Evolutionary conservation across 2,113 vertebrate genomes (phyloP).

Genomic region (Formicarius rufipectus): DNA sequence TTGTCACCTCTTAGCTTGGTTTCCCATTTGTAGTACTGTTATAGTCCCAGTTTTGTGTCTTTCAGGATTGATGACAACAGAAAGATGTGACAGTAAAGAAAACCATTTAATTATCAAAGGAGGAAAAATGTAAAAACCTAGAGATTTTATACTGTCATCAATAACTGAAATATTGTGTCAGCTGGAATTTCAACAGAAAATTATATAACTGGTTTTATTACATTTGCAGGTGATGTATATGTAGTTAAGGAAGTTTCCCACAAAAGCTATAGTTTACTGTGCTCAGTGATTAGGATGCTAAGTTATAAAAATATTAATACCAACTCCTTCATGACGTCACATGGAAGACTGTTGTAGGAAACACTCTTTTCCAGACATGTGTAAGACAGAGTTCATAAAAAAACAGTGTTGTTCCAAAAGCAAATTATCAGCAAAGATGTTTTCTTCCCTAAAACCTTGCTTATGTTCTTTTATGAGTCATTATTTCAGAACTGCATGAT

Average conservation of each 20-base stretch:
- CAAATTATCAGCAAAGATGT: not conserved
- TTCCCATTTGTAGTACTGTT: not conserved
- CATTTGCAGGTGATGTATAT: not conserved
- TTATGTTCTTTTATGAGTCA: not conserved
- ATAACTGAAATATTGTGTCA: not conserved
- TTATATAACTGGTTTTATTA: not conserved
- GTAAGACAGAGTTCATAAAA: not conserved
- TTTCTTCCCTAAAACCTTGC: not conserved
- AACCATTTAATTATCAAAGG: not conserved
- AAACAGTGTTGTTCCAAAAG: not conserved
- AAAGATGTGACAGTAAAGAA: not conserved
- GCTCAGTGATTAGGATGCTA: not conserved
- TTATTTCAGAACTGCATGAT: not conserved
- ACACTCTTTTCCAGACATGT: not conserved
- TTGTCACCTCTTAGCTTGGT: not conserved
- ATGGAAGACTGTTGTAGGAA: not conserved
- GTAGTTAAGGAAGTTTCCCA: not conserved
- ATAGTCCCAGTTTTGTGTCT: not conserved
- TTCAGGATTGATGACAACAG: not conserved
- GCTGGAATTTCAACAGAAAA: not conserved
- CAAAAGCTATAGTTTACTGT: not conserved
- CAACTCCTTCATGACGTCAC: not conserved
- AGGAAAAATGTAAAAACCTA: not conserved
- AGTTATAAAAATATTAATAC: not conserved
- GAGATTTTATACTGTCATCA: not conserved